Evolutionary conservation across 2,888 invertebrate genomes (phyloP).

Genomic region (Eristalis intricaria): DNA sequence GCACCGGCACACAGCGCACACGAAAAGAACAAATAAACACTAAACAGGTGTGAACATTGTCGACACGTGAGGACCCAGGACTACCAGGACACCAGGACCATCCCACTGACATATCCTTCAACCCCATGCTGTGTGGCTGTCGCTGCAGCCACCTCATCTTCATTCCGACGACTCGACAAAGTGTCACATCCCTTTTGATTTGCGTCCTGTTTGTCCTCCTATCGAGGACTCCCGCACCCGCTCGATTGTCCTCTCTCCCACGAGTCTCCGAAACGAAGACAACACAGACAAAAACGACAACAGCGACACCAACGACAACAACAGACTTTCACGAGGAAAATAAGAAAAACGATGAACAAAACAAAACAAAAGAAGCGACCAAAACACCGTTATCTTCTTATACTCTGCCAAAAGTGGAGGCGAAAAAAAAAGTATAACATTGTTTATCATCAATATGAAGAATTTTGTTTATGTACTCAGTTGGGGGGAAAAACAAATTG

Average conservation of each 20-base stretch:
- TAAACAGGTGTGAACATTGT: conserved; percentile 4
- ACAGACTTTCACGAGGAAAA: conserved; percentile 11
- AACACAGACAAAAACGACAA: background rate
- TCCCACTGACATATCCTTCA: background rate
- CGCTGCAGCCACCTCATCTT: background rate
- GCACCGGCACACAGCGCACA: background rate
- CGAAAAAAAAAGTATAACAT: conserved; percentile 32
- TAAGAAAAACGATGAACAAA: background rate
- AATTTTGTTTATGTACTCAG: conserved; percentile 66
- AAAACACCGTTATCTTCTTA: conserved; percentile 33
- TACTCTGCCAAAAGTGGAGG: background rate
- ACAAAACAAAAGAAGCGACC: background rate
- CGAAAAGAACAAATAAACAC: background rate
- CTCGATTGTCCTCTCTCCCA: conserved; percentile 3
- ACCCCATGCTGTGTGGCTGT: background rate
- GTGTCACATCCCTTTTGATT: conserved; percentile 50
- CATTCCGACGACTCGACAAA: conserved; percentile 7
- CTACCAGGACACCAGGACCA: background rate
- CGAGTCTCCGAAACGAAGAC: background rate
- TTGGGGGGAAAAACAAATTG: conserved; percentile 60
- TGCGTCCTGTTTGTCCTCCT: conserved; percentile 31
- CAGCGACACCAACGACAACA: conserved; percentile 1
- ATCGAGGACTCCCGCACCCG: conserved; percentile 29
- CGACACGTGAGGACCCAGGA: background rate
- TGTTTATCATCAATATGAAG: conserved; percentile 61